Percentiles rank a stretch among this genome's conserved stretches.
Evolutionary conservation across 2,113 vertebrate species (phyloP).

Genomic region (Triplophysa dalaica): DNA sequence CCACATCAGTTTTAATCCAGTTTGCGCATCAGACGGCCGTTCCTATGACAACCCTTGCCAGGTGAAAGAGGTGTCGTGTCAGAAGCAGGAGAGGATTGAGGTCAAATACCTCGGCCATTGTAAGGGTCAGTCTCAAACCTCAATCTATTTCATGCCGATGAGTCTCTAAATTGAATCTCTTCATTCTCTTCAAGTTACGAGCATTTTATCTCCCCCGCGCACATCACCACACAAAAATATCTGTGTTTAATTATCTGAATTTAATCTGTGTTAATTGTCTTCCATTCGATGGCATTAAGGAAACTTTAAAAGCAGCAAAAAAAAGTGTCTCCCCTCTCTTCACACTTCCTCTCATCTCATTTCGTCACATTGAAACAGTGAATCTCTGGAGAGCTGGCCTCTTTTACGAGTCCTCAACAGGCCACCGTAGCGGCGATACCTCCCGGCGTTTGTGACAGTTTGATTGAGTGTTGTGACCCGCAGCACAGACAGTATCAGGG

Average conservation of each 20-base stretch:
- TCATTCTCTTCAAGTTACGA: slow-evolving; percentile 9
- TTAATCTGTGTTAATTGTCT: too few relatives aligned
- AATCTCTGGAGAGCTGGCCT: slow-evolving; percentile 7
- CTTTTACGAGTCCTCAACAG: slow-evolving; percentile 20
- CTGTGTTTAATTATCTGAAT: too few relatives aligned
- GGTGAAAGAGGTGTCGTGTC: slow-evolving; percentile 99
- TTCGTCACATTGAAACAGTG: neutral
- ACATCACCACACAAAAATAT: too few relatives aligned
- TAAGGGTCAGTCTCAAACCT: slow-evolving; percentile 82
- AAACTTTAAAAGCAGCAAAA: neutral
- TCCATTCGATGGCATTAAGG: too few relatives aligned
- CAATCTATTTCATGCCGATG: neutral
- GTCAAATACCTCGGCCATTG: slow-evolving; percentile 98
- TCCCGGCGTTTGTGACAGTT: slow-evolving; percentile 13
- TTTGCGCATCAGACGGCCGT: slow-evolving; percentile 97
- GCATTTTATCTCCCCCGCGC: neutral
- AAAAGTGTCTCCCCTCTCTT: neutral
- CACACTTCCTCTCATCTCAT: too few relatives aligned
- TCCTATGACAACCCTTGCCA: slow-evolving; percentile 99
- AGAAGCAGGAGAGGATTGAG: slow-evolving; percentile 99
- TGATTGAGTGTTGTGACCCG: slow-evolving; percentile 28
- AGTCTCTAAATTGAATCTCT: neutral
- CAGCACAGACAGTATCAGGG: slow-evolving; percentile 5
- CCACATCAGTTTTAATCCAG: slow-evolving; percentile 98
- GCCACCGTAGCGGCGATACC: slow-evolving; percentile 13